These are phyloP conservation scores for Platygyra sinensis DNA, from an alignment of 64 coral and sea anemone genomes.

Conservation along the genomic window DNA sequence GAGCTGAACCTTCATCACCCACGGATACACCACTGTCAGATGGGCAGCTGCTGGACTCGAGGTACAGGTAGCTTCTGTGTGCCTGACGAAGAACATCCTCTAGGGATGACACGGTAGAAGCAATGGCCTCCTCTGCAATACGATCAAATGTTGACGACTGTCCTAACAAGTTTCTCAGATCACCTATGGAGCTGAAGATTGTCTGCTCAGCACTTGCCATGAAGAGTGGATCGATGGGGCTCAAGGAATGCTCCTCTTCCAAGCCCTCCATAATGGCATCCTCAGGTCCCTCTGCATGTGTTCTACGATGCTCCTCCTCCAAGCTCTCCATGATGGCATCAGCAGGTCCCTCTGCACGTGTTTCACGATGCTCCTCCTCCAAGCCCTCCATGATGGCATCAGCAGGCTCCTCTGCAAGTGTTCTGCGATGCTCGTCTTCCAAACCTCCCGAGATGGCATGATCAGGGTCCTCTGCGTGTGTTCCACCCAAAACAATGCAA, in stretches of 20 bases:
- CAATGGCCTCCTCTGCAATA: slow-evolving; percentile 28
- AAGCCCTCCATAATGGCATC: not conserved
- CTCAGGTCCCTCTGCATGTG: not conserved
- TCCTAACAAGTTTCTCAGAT: not conserved
- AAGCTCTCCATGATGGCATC: not conserved
- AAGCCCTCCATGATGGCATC: too few species aligned
- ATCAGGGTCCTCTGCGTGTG: too few species aligned
- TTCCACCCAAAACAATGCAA: not conserved
- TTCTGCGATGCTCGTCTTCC: too few species aligned
- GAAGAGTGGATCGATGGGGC: slow-evolving; percentile 18
- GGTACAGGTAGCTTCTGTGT: not conserved
- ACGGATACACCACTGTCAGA: slow-evolving; percentile 38
- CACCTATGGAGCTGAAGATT: slow-evolving; percentile 37
- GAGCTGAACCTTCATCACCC: not conserved
- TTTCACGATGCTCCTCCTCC: too few species aligned
- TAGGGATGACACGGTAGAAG: not conserved
- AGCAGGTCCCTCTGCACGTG: not conserved
- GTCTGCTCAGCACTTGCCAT: slow-evolving; percentile 21
- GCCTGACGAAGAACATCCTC: slow-evolving; percentile 23
- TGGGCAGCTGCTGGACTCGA: slow-evolving; percentile 2
- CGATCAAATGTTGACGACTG: slow-evolving; percentile 26
- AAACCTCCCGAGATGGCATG: too few species aligned
- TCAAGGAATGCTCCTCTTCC: not conserved
- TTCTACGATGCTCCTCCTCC: not conserved
- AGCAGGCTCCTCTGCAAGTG: too few species aligned